Conservation (phyloP, 2,797 vertebrate genomes). For the Cynodonichthys magdalenae region DNA sequence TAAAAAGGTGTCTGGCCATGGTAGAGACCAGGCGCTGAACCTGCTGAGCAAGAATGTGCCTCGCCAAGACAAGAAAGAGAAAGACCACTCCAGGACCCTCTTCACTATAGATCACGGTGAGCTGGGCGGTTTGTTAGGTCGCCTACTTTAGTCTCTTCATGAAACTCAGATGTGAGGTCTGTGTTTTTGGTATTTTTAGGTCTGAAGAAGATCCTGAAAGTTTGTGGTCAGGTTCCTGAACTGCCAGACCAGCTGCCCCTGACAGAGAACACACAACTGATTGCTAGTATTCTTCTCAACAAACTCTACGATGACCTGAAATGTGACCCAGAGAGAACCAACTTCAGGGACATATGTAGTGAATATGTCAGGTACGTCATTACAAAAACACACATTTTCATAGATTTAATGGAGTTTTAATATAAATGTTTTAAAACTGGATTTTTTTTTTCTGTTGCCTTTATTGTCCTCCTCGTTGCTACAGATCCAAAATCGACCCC, state of each 20-base stretch:
- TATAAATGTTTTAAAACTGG: neutral
- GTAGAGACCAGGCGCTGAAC: slow-evolving; percentile 93
- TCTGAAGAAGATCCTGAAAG: slow-evolving; percentile 94
- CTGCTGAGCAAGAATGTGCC: slow-evolving; percentile 94
- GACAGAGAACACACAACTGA: slow-evolving; percentile 94
- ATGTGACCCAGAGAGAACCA: slow-evolving; percentile 91
- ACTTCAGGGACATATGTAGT: slow-evolving; percentile 90
- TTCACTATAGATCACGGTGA: slow-evolving; percentile 93
- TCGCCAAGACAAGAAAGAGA: slow-evolving; percentile 82
- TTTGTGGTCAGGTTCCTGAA: slow-evolving; percentile 94
- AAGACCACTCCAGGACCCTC: slow-evolving; percentile 84
- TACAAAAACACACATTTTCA: neutral
- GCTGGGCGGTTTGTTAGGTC: slow-evolving; percentile 16
- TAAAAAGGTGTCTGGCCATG: slow-evolving; percentile 92
- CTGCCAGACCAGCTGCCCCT: slow-evolving; percentile 90
- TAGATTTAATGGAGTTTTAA: neutral
- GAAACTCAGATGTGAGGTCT: slow-evolving; percentile 1
- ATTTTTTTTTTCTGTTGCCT: neutral
- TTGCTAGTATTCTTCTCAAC: slow-evolving; percentile 92
- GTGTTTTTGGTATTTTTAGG: slow-evolving; percentile 74
- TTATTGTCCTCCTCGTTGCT: slow-evolving; percentile 10
- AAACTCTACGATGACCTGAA: slow-evolving; percentile 92
- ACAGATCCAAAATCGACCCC: slow-evolving; percentile 93
- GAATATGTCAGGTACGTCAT: slow-evolving; percentile 91
- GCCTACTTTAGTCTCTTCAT: neutral